Conservation (phyloP, 35 echinoderm and acorn worm genomes). For the Apostichopus californicus region DNA sequence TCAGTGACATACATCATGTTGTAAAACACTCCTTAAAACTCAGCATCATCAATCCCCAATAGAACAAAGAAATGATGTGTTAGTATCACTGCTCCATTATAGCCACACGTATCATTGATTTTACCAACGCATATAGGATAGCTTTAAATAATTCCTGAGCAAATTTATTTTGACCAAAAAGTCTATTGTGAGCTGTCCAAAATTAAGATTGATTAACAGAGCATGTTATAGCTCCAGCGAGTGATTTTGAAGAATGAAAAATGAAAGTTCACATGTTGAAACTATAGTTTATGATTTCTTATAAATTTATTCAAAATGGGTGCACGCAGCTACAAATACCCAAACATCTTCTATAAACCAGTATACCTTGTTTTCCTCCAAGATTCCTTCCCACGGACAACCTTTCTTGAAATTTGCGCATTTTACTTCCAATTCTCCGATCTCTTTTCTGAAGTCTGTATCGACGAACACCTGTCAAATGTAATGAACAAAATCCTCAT, state of each 20-base stretch:
- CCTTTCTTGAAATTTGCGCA: conserved; percentile 81
- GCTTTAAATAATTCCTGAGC: too few species aligned
- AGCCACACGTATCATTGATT: too few species aligned
- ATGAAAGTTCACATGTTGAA: neutral
- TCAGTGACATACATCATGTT: too few species aligned
- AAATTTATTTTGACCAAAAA: too few species aligned
- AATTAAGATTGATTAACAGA: too few species aligned
- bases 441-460: conserved; percentile 87
- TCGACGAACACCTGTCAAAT: conserved; percentile 85
- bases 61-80: too few species aligned
- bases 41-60: too few species aligned
- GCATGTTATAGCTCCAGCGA: too few species aligned
- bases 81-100: too few species aligned
- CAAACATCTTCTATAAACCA: neutral
- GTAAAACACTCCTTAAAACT: too few species aligned
- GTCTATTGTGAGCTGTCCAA: too few species aligned
- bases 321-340: neutral
- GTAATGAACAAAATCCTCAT: neutral
- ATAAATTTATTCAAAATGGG: conserved; percentile 1
- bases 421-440: conserved; percentile 76
- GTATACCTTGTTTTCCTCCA: conserved; percentile 92
- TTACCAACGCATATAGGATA: too few species aligned
- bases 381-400: conserved; percentile 81
- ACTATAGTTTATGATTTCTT: neutral
- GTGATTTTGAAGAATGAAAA: neutral